Base-by-base conservation (phyloP, 2,888 invertebrate species). In the Agonum fuliginosum region DNA sequence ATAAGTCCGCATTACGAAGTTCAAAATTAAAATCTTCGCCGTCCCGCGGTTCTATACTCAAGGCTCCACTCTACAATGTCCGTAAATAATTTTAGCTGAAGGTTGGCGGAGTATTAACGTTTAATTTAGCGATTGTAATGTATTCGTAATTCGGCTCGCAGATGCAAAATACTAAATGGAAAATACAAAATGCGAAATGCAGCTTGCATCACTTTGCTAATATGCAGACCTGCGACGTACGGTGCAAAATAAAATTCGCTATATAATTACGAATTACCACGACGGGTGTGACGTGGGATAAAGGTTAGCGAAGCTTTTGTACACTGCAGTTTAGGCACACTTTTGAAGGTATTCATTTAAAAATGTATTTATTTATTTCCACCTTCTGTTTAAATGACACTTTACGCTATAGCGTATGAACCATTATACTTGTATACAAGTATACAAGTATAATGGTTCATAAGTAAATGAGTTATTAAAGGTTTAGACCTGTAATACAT, bases 191-290 rank as follows among this genome's bases (percentile, higher is more conserved):
- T 30, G 30, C 30, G 30, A 30, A 30, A 8, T 46, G 30, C 17
- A 30, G 58, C n/a, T n/a, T n/a, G n/a, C n/a, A 22, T 54, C 54
- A 22, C 54, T 54, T 54, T 54, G 24, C 22, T 54, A 54, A 54
- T 54, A 20, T 20, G n/a, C 22, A 24, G 24, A 54, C 24, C n/a
- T 20, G n/a, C 54, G 22, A n/a, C 43, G 41, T 27, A 69, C 46
- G 46, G 14, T 20, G 43, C 41, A 69, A 70, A 70, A 70, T 70
- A 70, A 70, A 70, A 46, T 70, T 17, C 12, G 24, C 46, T 43
- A 48, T 70, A 27, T 70, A 70, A 70, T 70, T 70, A 70, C 20
- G 22, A 19, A 48, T 12, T 48, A 19, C 27, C 24, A 22, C 48
- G 46, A 62, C 58, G 58, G 58, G 27, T 62, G 58, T 14, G 27